Evolutionary conservation across 2,797 vertebrate genomes (phyloP).

Genomic region (Galaxias olidus): DNA sequence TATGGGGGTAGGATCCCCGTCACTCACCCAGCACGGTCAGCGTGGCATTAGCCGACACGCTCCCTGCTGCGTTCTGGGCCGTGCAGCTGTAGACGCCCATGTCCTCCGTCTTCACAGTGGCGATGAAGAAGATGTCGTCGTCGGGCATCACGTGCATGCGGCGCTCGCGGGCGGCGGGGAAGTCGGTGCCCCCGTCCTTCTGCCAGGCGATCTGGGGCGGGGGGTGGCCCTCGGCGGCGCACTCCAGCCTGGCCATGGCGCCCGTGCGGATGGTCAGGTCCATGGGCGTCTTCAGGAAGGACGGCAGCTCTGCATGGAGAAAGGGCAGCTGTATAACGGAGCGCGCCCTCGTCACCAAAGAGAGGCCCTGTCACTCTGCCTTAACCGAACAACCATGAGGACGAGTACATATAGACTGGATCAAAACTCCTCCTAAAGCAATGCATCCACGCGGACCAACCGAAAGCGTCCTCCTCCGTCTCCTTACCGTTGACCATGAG

Average conservation of each 20-base stretch:
- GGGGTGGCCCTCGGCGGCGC: slow-evolving; percentile 91
- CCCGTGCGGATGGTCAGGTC: slow-evolving; percentile 92
- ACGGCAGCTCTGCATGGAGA: slow-evolving; percentile 84
- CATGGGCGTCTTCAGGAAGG: slow-evolving; percentile 96
- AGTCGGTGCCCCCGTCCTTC: slow-evolving; percentile 96
- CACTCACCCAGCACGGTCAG: slow-evolving; percentile 90
- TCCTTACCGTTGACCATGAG: slow-evolving; percentile 94
- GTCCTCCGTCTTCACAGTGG: slow-evolving; percentile 93
- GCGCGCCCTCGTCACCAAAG: no score
- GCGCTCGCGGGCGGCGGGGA: slow-evolving; percentile 93
- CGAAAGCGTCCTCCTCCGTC: background rate
- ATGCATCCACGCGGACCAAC: no score
- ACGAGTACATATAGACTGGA: no score
- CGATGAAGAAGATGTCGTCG: slow-evolving; percentile 97
- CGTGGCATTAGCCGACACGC: slow-evolving; percentile 91
- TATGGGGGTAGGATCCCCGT: slow-evolving; percentile 4
- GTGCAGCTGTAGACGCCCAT: slow-evolving; percentile 97
- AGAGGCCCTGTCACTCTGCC: no score
- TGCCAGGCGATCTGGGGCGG: slow-evolving; percentile 97
- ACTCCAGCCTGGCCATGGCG: slow-evolving; percentile 91
- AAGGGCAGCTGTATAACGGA: background rate
- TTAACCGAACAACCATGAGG: no score
- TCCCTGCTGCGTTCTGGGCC: slow-evolving; percentile 93
- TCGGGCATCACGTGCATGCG: slow-evolving; percentile 99
- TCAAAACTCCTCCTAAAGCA: no score